These are phyloP conservation scores for Ips nitidus DNA, from an alignment of 1,140 invertebrate genomes.

Conservation along the genomic window DNA sequence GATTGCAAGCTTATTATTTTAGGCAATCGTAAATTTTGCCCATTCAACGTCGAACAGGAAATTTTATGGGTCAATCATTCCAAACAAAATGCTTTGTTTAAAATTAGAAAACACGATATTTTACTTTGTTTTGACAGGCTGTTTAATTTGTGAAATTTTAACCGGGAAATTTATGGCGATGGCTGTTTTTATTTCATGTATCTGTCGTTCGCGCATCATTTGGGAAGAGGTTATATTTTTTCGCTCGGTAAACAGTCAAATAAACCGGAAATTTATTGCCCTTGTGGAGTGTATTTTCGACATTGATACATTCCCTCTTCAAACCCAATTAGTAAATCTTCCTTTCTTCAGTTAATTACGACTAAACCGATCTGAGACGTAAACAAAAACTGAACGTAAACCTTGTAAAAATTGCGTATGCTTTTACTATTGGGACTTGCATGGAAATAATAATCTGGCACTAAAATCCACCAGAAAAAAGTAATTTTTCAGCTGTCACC, in stretches of 20 bases:
- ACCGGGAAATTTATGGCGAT: slow-evolving; percentile 21
- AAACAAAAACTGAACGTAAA: too few relatives aligned
- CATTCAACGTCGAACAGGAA: slow-evolving; percentile 27
- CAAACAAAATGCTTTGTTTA: slow-evolving; percentile 33
- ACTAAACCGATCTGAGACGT: too few relatives aligned
- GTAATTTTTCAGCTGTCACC: slow-evolving; percentile 35
- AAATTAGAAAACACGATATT: slow-evolving; percentile 32
- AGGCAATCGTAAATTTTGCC: slow-evolving; percentile 26
- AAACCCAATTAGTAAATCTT: neutral
- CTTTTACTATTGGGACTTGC: too few relatives aligned
- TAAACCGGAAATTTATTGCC: slow-evolving; percentile 22
- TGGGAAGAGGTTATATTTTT: slow-evolving; percentile 26
- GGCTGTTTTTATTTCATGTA: slow-evolving; percentile 30
- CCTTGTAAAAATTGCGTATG: too few relatives aligned
- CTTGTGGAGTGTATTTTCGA: slow-evolving; percentile 4
- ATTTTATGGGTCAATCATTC: slow-evolving; percentile 33
- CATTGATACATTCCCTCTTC: neutral
- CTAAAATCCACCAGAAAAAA: slow-evolving; percentile 25
- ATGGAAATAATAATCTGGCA: slow-evolving; percentile 6
- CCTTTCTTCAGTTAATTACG: neutral
- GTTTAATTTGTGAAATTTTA: slow-evolving; percentile 32
- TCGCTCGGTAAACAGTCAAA: slow-evolving; percentile 19
- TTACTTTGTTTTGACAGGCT: slow-evolving; percentile 32
- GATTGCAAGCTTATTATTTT: slow-evolving; percentile 28
- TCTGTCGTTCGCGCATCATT: slow-evolving; percentile 31